These are phyloP conservation scores for Entomyzon cyanotis DNA, from an alignment of 2,113 vertebrate species.

Conservation along the genomic window DNA sequence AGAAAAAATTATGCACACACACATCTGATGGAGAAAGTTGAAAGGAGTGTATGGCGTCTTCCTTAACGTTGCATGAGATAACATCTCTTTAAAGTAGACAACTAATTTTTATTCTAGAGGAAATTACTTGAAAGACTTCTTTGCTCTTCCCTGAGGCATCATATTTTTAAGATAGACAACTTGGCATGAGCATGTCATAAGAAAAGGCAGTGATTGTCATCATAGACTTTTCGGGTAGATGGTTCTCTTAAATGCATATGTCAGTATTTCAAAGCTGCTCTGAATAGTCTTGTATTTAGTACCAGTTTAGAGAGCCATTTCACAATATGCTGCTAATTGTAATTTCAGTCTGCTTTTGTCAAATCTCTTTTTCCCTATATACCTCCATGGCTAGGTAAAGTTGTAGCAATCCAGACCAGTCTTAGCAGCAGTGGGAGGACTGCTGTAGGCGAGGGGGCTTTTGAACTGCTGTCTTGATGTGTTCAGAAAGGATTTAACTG, in stretches of 20 bases:
- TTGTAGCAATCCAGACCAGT: not conserved
- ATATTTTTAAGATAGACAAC: constrained; percentile 36
- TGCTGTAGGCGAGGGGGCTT: not conserved
- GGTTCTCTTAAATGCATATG: not conserved
- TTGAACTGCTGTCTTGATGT: not conserved
- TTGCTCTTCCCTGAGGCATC: constrained; percentile 45
- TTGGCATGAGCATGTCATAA: constrained; percentile 39
- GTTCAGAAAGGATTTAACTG: not conserved
- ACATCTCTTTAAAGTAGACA: constrained; percentile 45
- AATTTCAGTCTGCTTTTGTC: not conserved
- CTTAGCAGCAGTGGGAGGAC: not conserved
- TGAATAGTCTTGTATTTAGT: not conserved
- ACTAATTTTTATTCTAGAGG: constrained; percentile 55
- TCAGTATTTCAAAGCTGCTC: not conserved
- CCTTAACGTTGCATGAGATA: not conserved
- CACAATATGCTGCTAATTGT: not conserved
- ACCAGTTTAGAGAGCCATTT: not conserved
- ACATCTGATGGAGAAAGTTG: constrained; percentile 19
- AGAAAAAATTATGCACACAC: constrained; percentile 41
- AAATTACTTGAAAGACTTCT: constrained; percentile 35
- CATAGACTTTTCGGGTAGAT: constrained; percentile 6
- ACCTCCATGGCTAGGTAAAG: not conserved
- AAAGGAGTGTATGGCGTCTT: constrained; percentile 14
- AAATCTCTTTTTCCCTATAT: not conserved
- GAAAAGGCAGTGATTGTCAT: constrained; percentile 40